Conservation (phyloP, 2,888 invertebrate species). For the Cistogaster globosa region DNA sequence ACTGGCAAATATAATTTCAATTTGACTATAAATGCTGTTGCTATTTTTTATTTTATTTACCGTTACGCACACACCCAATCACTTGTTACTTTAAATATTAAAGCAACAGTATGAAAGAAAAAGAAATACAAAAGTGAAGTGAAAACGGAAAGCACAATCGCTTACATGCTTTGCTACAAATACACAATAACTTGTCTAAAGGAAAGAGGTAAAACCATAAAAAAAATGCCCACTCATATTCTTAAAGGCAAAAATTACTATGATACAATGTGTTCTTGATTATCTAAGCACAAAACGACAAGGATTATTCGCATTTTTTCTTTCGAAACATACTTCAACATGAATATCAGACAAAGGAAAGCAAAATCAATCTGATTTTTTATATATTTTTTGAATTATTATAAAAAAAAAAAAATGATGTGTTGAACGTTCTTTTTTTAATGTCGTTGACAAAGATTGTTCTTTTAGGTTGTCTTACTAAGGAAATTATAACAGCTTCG, state of each 20-base stretch:
- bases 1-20: constrained; percentile 67
- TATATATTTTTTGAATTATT: too few species aligned
- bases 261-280: constrained; percentile 50
- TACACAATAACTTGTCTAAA: constrained; percentile 36
- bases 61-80: constrained; percentile 66
- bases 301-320: background rate
- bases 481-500: too few species aligned
- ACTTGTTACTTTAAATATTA: constrained; percentile 69
- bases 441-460: too few species aligned
- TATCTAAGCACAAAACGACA: constrained; percentile 24
- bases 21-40: constrained; percentile 51
- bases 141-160: background rate
- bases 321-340: background rate
- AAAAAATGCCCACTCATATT: constrained; percentile 41
- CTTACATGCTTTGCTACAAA: constrained; percentile 11
- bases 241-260: constrained; percentile 22
- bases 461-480: too few species aligned
- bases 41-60: constrained; percentile 50
- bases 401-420: too few species aligned
- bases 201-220: too few species aligned
- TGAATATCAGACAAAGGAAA: background rate
- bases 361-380: background rate
- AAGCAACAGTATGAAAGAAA: constrained; percentile 16
- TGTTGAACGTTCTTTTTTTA: too few species aligned
- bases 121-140: background rate